phyloP scores from a whole-genome alignment of 2,113 vertebrate species.

The Perca flavescens region DNA sequence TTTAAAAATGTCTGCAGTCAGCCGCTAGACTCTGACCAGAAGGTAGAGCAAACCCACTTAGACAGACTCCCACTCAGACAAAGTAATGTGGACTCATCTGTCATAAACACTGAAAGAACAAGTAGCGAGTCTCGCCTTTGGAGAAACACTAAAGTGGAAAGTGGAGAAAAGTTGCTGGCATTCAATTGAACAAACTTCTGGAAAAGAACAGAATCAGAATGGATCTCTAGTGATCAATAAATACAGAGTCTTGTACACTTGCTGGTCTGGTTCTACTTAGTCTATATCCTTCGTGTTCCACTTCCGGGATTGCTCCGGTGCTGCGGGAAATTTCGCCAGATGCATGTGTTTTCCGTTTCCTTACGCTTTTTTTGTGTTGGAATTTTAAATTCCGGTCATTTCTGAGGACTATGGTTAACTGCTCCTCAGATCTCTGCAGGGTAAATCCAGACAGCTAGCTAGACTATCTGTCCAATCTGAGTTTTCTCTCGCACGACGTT shows the following conservation, averaged over 20 bases:
- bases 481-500: too few relatives aligned
- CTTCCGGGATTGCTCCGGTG: too few relatives aligned
- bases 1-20: slow-evolving; percentile 4
- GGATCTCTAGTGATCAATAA: neutral
- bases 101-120: neutral
- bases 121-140: neutral
- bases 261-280: neutral
- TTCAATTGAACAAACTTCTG: neutral
- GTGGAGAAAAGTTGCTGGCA: neutral
- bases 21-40: slow-evolving; percentile 1
- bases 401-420: too few relatives aligned
- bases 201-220: neutral
- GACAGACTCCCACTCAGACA: neutral
- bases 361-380: too few relatives aligned
- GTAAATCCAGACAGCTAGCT: too few relatives aligned
- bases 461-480: too few relatives aligned
- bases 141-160: neutral
- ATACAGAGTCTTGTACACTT: neutral
- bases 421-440: too few relatives aligned
- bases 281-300: too few relatives aligned
- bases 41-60: slow-evolving; percentile 4
- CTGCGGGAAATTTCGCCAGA: too few relatives aligned
- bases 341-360: too few relatives aligned
- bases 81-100: neutral
- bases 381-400: too few relatives aligned